Base-by-base conservation (phyloP, 1,140 invertebrate genomes). In the Atta cephalotes region DNA sequence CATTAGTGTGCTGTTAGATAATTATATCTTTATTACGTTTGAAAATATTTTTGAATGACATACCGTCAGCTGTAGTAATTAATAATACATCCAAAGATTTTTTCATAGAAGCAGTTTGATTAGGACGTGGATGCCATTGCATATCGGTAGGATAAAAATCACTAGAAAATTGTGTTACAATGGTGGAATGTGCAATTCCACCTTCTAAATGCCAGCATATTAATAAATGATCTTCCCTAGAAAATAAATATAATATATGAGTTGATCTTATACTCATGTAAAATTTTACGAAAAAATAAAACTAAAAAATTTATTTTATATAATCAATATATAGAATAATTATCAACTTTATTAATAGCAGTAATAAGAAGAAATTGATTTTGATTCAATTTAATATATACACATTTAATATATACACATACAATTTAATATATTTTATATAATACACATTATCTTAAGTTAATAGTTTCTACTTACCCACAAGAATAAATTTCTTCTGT, bases 401-500 rank as follows among this genome's bases (percentile, higher is more conserved):
- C 25, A 25, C 25, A 0, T 25, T 25, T 25, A 25, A 25, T 25
- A 25, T 25, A 25, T 25, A 25, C 25, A 25, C 25, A 25, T 25
- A 25, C 25, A 25, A 25, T 25, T 25, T 25, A 25, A 25, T 25
- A 25, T 25, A 25, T 25, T 25, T 25, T 25, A 25, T 25, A 25
- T 25, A 21, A 21, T 21, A 35, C 39, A 45, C 39, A 2, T 45
- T 10, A 45, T 12, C 9, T 45, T 45, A 45, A 45, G 9, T 45
- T 45, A 9, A 2, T 62, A 62, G 4, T 51, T 60, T 60, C 2
- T 49, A 51, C 80, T 95, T 95, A 98, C 98, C 98, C 98, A 91
- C 97, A 97, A 53, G 98, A 98, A 95, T 98, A 98, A 66, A 99
- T 97, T 95, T 99, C 98, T 94, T 99, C 98, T 51, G 98, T 97